These are phyloP conservation scores for Fulmarus glacialis DNA, from an alignment of 2,113 vertebrate species.

Conservation along the genomic window DNA sequence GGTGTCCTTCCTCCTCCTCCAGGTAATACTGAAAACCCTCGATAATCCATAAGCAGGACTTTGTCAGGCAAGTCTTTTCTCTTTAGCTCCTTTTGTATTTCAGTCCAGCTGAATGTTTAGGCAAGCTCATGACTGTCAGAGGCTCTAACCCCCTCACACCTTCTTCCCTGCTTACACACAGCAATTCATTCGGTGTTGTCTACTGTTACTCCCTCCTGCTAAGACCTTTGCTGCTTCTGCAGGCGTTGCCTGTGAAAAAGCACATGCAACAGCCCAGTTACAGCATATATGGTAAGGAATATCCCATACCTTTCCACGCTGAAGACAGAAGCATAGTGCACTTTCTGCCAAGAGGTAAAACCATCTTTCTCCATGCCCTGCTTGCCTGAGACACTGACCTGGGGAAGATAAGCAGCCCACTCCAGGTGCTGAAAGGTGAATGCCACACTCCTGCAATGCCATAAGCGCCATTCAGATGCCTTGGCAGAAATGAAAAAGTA, in stretches of 20 bases:
- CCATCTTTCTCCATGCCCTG: not conserved
- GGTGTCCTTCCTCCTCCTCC: not conserved
- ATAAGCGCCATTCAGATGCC: fast-evolving
- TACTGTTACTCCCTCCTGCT: not conserved
- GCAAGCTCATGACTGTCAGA: not conserved
- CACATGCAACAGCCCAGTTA: not conserved
- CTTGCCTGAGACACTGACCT: not conserved
- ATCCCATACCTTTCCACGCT: not conserved
- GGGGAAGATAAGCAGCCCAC: not conserved
- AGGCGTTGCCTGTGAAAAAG: not conserved
- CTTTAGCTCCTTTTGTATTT: not conserved
- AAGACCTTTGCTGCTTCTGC: not conserved
- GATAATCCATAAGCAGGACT: not conserved
- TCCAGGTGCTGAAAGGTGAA: not conserved
- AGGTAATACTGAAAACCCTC: not conserved
- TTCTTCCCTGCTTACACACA: not conserved
- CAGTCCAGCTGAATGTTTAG: not conserved
- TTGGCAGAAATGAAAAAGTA: not conserved
- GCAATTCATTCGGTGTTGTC: not conserved
- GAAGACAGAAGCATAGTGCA: not conserved
- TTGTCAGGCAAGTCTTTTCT: not conserved
- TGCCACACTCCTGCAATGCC: not conserved
- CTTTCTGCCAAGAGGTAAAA: not conserved
- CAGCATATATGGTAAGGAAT: not conserved
- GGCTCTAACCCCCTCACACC: not conserved